Evolutionary conservation across 2,888 invertebrate genomes (phyloP).

Genomic region (Endotricha flammealis): DNA sequence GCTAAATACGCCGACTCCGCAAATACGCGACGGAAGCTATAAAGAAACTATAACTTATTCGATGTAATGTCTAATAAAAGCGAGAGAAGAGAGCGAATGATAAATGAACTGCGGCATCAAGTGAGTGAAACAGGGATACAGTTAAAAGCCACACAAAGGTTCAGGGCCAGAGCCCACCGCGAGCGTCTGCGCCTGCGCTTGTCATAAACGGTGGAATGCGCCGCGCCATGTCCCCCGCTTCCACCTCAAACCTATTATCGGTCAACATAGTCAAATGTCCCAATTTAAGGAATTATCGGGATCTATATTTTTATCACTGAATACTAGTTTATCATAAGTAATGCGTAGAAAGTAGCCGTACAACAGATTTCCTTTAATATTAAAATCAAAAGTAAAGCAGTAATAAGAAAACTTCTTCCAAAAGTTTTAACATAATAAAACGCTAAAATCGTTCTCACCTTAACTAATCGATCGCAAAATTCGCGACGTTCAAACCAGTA

Average conservation of each 20-base stretch:
- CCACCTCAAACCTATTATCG: slow-evolving; percentile 38
- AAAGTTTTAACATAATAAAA: slow-evolving; percentile 12
- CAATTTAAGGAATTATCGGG: slow-evolving; percentile 19
- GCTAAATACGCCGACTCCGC: slow-evolving; percentile 4
- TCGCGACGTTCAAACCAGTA: slow-evolving; percentile 40
- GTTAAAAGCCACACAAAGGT: slow-evolving; percentile 27
- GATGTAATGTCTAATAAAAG: slow-evolving; percentile 1
- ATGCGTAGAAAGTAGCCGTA: not conserved
- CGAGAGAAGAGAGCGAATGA: slow-evolving; percentile 18
- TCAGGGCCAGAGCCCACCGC: slow-evolving; percentile 30
- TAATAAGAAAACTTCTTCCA: slow-evolving; percentile 2
- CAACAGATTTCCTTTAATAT: no score
- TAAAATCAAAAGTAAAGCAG: not conserved
- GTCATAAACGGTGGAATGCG: slow-evolving; percentile 55
- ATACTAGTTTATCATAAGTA: not conserved
- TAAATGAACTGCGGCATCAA: slow-evolving; percentile 29
- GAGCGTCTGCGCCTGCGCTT: slow-evolving; percentile 33
- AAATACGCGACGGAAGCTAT: slow-evolving; percentile 10
- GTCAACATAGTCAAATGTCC: slow-evolving; percentile 33
- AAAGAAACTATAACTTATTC: slow-evolving; percentile 9
- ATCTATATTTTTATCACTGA: not conserved
- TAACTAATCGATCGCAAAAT: slow-evolving; percentile 34
- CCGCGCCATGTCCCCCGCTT: slow-evolving; percentile 30
- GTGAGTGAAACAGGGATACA: slow-evolving; percentile 33
- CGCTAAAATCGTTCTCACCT: slow-evolving; percentile 11